A percentile compares a stretch with the other conserved stretches of the same genome.
Conservation (phyloP, 2,888 invertebrate species). For the Brachyptera putata region DNA sequence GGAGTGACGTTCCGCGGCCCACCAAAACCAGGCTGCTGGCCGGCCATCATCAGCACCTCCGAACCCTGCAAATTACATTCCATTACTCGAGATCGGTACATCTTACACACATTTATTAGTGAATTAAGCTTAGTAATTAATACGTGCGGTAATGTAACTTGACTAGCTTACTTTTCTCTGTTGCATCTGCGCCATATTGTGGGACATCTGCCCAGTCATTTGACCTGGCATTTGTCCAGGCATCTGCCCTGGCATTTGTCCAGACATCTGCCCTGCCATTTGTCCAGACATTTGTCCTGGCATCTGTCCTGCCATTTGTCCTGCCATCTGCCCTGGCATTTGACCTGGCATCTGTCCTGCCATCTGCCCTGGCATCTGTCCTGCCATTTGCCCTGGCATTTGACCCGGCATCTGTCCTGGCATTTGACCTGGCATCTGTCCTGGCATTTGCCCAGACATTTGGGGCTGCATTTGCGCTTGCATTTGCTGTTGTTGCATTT, state of each 20-base stretch:
- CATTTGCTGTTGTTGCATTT: conserved; percentile 41
- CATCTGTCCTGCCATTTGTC: conserved; percentile 41
- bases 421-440: no score
- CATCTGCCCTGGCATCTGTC: conserved; percentile 43
- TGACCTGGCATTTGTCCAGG: conserved; percentile 40
- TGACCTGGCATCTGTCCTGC: conserved; percentile 47
- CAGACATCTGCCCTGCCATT: conserved; percentile 20
- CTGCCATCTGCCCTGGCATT: conserved; percentile 47
- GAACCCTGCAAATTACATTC: conserved; percentile 27
- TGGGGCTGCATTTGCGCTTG: conserved; percentile 32
- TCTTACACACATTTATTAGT: neutral
- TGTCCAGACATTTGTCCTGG: conserved; percentile 39
- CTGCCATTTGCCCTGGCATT: conserved; percentile 47
- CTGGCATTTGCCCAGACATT: no score
- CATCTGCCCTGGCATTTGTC: conserved; percentile 48
- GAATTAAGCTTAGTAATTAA: no score
- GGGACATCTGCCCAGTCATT: conserved; percentile 40
- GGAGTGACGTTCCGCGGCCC: conserved; percentile 63
- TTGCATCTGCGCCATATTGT: conserved; percentile 26
- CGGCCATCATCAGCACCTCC: conserved; percentile 41
- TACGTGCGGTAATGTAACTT: neutral
- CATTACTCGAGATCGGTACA: no score
- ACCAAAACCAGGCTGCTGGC: conserved; percentile 49
- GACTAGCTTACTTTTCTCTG: conserved; percentile 14
- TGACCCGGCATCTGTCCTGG: conserved; percentile 47